These are phyloP conservation scores for Micromys minutus DNA, from an alignment of 2,113 vertebrate species.

Conservation along the genomic window DNA sequence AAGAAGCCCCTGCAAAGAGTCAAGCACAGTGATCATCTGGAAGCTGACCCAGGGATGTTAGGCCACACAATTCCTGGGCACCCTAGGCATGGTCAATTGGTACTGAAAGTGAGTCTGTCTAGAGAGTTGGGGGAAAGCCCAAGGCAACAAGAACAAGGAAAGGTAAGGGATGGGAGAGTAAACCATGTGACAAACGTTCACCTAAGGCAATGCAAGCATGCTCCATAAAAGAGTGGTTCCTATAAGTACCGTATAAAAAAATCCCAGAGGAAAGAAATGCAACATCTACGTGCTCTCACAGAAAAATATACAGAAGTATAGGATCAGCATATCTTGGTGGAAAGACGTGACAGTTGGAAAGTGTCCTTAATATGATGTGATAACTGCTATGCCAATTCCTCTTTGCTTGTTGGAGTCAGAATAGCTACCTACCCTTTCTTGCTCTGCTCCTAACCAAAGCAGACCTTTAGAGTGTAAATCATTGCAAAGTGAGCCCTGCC, in stretches of 20 bases:
- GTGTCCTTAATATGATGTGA: background rate
- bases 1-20: background rate
- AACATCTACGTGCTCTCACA: background rate
- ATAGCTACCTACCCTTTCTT: fast-evolving
- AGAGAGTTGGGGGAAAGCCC: too few relatives aligned
- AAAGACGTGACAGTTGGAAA: background rate
- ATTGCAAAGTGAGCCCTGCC: background rate
- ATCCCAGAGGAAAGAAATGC: background rate
- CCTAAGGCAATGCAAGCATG: too few relatives aligned
- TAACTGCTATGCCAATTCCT: fast-evolving
- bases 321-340: background rate
- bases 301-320: background rate
- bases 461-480: background rate
- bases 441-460: background rate
- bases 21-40: fast-evolving
- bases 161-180: background rate
- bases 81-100: background rate
- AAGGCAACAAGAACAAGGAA: too few relatives aligned
- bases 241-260: background rate
- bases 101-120: background rate
- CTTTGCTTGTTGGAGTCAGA: background rate
- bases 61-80: fast-evolving
- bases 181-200: too few relatives aligned
- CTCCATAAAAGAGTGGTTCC: background rate
- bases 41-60: background rate